These are phyloP conservation scores for Hypotaenidia philippensis DNA, from an alignment of 2,797 vertebrate genomes.

Conservation along the genomic window DNA sequence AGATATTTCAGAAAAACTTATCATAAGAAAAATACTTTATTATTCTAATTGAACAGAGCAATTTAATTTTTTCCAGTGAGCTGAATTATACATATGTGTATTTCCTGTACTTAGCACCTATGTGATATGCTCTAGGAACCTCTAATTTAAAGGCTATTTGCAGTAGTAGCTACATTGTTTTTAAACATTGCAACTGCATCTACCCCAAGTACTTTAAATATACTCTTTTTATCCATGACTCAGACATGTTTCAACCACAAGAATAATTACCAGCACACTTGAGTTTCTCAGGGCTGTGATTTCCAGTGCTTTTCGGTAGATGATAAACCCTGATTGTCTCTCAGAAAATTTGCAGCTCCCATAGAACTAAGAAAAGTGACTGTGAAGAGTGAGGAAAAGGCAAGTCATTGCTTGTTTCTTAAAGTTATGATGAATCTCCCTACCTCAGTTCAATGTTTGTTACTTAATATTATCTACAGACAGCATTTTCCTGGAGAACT, in stretches of 20 bases:
- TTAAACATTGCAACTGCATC: not conserved
- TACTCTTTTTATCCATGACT: not conserved
- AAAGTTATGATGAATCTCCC: not conserved
- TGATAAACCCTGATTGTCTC: not conserved
- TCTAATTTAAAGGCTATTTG: not conserved
- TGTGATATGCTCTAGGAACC: not conserved
- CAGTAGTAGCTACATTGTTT: not conserved
- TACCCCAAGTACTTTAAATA: not conserved
- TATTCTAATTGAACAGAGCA: not conserved
- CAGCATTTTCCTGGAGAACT: not conserved
- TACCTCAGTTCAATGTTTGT: not conserved
- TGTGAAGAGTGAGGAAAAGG: not conserved
- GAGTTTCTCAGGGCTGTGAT: not conserved
- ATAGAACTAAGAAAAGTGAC: not conserved
- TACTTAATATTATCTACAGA: not conserved
- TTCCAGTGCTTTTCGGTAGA: not conserved
- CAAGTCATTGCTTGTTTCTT: not conserved
- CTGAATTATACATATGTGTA: accelerated
- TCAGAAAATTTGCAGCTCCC: not conserved
- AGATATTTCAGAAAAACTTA: not conserved
- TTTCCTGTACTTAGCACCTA: not conserved
- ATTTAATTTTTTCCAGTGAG: not conserved
- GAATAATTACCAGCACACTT: not conserved
- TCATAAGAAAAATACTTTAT: not conserved
- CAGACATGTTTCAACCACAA: not conserved